Evolutionary conservation across 2,888 invertebrate genomes (phyloP).

Genomic region (Maniola hyperantus): DNA sequence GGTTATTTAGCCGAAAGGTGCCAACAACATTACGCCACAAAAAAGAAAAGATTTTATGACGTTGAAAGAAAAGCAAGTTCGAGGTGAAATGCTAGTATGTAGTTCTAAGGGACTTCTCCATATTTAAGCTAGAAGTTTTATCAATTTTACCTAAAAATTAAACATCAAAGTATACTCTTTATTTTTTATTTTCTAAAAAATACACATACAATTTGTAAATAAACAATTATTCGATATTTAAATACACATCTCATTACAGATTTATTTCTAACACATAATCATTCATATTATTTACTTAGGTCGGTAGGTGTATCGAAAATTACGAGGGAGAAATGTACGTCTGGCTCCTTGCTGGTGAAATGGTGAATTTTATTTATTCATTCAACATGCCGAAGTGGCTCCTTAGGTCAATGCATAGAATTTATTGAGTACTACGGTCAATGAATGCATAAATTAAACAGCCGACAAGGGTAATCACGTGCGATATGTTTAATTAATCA

Average conservation of each 20-base stretch:
- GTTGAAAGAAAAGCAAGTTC: too few relatives aligned
- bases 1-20: too few relatives aligned
- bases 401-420: too few relatives aligned
- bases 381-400: neutral
- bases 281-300: slow-evolving; percentile 43
- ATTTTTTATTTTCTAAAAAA: slow-evolving; percentile 80
- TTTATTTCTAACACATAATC: slow-evolving; percentile 53
- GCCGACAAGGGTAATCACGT: neutral
- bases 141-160: too few relatives aligned
- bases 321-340: slow-evolving; percentile 28
- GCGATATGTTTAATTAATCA: too few relatives aligned
- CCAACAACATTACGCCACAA: too few relatives aligned
- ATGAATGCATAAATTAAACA: neutral
- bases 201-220: slow-evolving; percentile 83
- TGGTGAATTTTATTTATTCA: neutral
- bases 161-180: slow-evolving; percentile 1
- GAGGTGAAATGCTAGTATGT: too few relatives aligned
- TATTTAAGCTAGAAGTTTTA: too few relatives aligned
- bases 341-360: slow-evolving; percentile 18
- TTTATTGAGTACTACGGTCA: too few relatives aligned
- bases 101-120: too few relatives aligned
- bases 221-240: slow-evolving; percentile 77
- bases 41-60: too few relatives aligned
- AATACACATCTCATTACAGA: slow-evolving; percentile 41
- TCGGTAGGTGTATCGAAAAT: slow-evolving; percentile 47